Evolutionary conservation across 2,888 invertebrate species (phyloP).

Genomic region (Drosophila anceps): DNA sequence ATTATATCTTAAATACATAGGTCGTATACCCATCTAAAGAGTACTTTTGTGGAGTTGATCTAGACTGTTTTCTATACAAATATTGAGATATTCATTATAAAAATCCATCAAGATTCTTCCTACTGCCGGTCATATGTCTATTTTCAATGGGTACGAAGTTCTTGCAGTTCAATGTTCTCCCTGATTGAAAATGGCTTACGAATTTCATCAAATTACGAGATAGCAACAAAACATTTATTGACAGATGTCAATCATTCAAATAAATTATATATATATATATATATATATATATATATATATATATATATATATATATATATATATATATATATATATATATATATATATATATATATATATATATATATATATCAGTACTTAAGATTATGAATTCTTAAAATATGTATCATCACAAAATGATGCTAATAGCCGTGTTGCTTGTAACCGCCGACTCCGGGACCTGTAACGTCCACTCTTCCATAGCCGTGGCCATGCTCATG

Average conservation of each 20-base stretch:
- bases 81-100: neutral
- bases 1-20: neutral
- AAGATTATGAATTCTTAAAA: neutral
- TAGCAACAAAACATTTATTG: conserved; percentile 6
- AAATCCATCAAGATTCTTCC: neutral
- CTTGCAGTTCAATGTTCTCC: neutral
- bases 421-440: conserved; percentile 55
- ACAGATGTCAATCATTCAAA: conserved; percentile 25
- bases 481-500: conserved; percentile 18
- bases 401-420: neutral
- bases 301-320: conserved; percentile 46
- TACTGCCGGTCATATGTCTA: neutral
- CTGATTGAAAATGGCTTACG: neutral
- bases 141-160: neutral
- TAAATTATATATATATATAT: conserved; percentile 44
- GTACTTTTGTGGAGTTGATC: neutral
- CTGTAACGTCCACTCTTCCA: conserved; percentile 7
- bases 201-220: neutral
- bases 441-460: conserved; percentile 41
- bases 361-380: conserved; percentile 19
- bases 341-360: conserved; percentile 46
- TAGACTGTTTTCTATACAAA: neutral
- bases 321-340: conserved; percentile 46
- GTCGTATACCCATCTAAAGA: neutral
- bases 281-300: conserved; percentile 46